phyloP scores from a whole-genome alignment of 2,797 vertebrate species.

The Dromococcyx pavoninus region DNA sequence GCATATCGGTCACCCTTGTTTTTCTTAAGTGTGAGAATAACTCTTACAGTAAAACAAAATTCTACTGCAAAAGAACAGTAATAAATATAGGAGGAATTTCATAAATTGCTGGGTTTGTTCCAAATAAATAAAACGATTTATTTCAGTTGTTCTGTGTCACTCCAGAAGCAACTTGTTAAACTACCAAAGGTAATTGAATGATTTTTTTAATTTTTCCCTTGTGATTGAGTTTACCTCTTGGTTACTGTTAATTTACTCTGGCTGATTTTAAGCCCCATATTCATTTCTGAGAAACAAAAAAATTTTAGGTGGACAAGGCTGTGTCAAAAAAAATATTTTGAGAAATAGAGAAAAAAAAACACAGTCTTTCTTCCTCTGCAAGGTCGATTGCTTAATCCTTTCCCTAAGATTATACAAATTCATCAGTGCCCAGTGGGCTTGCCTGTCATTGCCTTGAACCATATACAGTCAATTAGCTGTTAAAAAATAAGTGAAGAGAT shows the following conservation, averaged over 20 bases:
- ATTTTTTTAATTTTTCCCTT: not conserved
- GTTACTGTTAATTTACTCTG: not conserved
- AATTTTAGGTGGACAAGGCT: not conserved
- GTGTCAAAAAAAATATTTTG: not conserved
- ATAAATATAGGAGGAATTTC: not conserved
- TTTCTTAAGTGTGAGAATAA: not conserved
- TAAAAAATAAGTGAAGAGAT: not conserved
- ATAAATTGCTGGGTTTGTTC: not conserved
- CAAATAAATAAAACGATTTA: not conserved
- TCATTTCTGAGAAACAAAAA: not conserved
- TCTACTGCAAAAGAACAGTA: not conserved
- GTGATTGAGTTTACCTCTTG: not conserved
- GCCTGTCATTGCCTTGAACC: not conserved
- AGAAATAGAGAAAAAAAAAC: not conserved
- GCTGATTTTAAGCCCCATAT: accelerated
- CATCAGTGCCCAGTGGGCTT: not conserved
- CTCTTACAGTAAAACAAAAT: not conserved
- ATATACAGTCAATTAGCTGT: not conserved
- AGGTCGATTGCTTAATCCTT: not conserved
- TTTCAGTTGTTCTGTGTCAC: not conserved
- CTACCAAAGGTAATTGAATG: not conserved
- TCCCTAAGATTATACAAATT: not conserved
- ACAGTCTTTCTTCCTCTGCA: not conserved
- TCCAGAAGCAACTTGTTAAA: not conserved
- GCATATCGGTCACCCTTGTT: accelerated